These are phyloP conservation scores for Hymenopus coronatus DNA, from an alignment of 2,888 invertebrate genomes.

Conservation along the genomic window DNA sequence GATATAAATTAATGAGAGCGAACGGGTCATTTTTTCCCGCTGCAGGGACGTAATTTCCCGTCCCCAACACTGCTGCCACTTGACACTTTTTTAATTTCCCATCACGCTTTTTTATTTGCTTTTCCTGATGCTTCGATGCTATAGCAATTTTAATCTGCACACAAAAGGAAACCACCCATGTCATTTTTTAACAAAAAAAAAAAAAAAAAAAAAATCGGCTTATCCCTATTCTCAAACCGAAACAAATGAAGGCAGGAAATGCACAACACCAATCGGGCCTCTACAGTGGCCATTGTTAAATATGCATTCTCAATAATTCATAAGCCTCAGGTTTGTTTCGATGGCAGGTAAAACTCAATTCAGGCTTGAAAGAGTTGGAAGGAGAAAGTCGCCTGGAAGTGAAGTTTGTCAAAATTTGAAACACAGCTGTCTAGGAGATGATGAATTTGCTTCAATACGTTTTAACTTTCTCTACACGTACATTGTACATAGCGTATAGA, in stretches of 20 bases:
- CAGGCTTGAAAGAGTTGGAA: too few species aligned
- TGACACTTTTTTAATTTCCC: not conserved
- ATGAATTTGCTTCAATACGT: too few species aligned
- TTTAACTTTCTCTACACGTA: too few species aligned
- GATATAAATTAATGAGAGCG: not conserved
- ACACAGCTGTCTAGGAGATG: too few species aligned
- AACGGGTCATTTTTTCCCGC: not conserved
- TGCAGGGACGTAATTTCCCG: not conserved
- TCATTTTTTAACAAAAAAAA: not conserved
- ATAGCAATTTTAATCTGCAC: not conserved
- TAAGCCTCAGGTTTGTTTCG: too few species aligned
- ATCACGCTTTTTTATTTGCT: not conserved
- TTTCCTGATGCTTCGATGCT: not conserved
- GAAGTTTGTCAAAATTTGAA: too few species aligned
- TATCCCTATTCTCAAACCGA: not conserved
- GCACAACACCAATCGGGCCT: not conserved
- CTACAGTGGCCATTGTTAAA: too few species aligned
- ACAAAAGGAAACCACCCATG: not conserved
- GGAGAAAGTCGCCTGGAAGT: too few species aligned
- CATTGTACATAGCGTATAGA: too few species aligned
- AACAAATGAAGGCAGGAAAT: not conserved
- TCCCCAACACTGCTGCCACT: not conserved
- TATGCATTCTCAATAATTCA: too few species aligned
- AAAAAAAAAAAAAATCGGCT: not conserved
- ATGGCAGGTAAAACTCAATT: too few species aligned